Evolutionary conservation across 1,140 invertebrate species (phyloP).

Genomic region (Atta colombica): DNA sequence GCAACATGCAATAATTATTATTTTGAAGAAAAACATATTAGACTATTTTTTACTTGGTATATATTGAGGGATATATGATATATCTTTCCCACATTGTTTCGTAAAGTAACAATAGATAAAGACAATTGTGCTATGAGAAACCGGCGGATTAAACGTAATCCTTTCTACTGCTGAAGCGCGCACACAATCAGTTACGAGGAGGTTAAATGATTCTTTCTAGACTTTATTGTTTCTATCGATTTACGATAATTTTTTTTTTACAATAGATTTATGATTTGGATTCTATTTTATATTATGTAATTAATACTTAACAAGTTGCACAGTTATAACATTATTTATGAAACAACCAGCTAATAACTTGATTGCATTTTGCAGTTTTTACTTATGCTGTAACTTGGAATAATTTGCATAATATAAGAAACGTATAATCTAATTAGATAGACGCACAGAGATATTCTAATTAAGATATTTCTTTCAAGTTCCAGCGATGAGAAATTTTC

Average conservation of each 20-base stretch:
- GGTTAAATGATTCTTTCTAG: background rate
- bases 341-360: background rate
- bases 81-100: background rate
- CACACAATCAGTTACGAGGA: constrained; percentile 17
- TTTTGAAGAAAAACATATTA: constrained; percentile 1
- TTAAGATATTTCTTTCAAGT: constrained; percentile 60
- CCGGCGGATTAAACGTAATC: constrained; percentile 24
- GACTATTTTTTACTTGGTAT: background rate
- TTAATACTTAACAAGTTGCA: background rate
- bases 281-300: background rate
- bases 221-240: constrained; percentile 38
- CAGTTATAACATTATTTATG: background rate
- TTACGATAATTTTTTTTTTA: background rate
- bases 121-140: background rate
- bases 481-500: constrained; percentile 71
- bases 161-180: constrained; percentile 47
- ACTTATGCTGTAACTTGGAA: background rate
- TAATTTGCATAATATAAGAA: constrained; percentile 22
- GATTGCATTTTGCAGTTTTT: background rate
- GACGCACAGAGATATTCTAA: background rate
- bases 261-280: background rate
- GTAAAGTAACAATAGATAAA: background rate
- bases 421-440: background rate
- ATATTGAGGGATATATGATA: background rate
- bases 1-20: background rate